Conservation (phyloP, 2,113 vertebrate species). For the Polypterus bichir region DNA sequence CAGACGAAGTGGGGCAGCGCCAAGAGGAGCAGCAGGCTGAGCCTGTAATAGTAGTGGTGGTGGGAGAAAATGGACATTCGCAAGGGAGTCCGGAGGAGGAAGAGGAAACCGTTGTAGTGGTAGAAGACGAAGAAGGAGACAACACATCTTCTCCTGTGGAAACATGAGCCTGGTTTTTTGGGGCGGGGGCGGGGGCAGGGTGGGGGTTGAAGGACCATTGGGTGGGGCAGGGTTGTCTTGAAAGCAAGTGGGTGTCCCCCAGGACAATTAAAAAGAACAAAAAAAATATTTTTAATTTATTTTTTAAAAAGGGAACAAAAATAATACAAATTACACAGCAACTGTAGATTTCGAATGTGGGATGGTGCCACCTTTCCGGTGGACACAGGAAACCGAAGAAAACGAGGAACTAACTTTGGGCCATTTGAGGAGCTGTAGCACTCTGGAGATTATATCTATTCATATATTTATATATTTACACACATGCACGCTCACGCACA, state of each 20-base stretch:
- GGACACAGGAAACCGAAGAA: slow-evolving; percentile 30
- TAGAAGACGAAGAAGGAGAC: slow-evolving; percentile 44
- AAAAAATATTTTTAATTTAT: slow-evolving; percentile 52
- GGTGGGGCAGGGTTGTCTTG: not conserved
- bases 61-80: slow-evolving; percentile 27
- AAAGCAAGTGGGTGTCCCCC: slow-evolving; percentile 3
- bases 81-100: slow-evolving; percentile 20
- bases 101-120: slow-evolving; percentile 16
- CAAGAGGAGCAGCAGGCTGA: not conserved
- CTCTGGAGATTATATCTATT: slow-evolving; percentile 40
- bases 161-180: slow-evolving; percentile 41
- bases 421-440: slow-evolving; percentile 44
- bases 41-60: slow-evolving; percentile 19
- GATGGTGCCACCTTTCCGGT: slow-evolving; percentile 30
- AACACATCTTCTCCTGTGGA: slow-evolving; percentile 53
- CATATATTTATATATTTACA: slow-evolving; percentile 13
- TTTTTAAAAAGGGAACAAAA: slow-evolving; percentile 59
- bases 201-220: not conserved
- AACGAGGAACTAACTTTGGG: slow-evolving; percentile 31
- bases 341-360: slow-evolving; percentile 57
- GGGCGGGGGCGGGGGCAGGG: not conserved
- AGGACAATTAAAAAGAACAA: slow-evolving; percentile 28
- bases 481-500: slow-evolving; percentile 18
- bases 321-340: slow-evolving; percentile 55
- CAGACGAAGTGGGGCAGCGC: not conserved